phyloP scores from a whole-genome alignment of 2,113 vertebrate species.

The Triplophysa siluroides region DNA sequence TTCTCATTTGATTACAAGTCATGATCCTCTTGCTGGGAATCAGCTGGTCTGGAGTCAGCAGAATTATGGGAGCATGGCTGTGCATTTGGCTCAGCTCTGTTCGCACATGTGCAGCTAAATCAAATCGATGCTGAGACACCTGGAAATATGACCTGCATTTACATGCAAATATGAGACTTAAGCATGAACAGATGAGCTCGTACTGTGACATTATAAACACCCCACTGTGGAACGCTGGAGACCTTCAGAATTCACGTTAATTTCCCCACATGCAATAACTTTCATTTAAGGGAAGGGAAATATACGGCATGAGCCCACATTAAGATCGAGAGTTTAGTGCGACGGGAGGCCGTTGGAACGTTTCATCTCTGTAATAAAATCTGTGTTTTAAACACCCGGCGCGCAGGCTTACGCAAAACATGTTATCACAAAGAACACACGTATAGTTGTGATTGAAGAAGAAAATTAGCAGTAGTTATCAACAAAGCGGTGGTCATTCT shows the following conservation, averaged over 20 bases:
- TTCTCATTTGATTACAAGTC: conserved; percentile 52
- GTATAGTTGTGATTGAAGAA: not conserved
- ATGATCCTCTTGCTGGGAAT: conserved; percentile 47
- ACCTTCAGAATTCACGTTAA: conserved; percentile 9
- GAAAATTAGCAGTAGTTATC: not conserved
- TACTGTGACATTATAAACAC: not conserved
- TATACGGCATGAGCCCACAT: not conserved
- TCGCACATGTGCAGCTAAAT: conserved; percentile 41
- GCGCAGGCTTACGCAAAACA: not conserved
- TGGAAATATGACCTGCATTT: conserved; percentile 34
- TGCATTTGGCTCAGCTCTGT: conserved; percentile 45
- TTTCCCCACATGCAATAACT: conserved; percentile 23
- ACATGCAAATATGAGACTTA: conserved; percentile 28
- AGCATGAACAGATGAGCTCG: conserved; percentile 3
- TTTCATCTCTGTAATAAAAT: conserved; percentile 13
- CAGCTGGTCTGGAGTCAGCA: conserved; percentile 52
- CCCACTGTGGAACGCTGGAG: conserved; percentile 18
- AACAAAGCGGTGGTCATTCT: too few species aligned
- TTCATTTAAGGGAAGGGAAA: conserved; percentile 33
- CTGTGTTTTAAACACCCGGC: not conserved
- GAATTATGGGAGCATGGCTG: conserved; percentile 41
- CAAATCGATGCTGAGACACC: conserved; percentile 43
- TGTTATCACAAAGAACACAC: conserved; percentile 8
- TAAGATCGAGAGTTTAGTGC: conserved; percentile 23
- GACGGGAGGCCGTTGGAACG: not conserved